These are phyloP conservation scores for Drosophila pectinifera DNA, from an alignment of 1,140 invertebrate species.

Conservation along the genomic window DNA sequence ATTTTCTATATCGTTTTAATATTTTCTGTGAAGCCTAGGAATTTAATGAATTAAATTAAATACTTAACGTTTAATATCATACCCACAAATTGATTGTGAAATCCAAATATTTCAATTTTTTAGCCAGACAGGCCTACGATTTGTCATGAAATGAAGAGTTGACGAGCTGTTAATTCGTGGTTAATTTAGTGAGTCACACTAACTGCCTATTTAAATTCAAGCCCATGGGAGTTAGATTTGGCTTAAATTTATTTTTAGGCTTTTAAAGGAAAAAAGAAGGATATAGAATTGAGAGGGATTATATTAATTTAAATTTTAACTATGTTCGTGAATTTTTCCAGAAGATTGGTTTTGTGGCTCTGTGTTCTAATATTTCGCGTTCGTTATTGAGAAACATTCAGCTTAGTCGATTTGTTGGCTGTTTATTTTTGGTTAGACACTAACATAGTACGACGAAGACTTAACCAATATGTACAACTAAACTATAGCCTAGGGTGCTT, in stretches of 20 bases:
- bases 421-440: slow-evolving; percentile 23
- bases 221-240: too few species aligned
- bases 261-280: not conserved
- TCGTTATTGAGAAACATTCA: not conserved
- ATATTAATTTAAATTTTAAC: too few species aligned
- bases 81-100: too few species aligned
- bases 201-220: not conserved
- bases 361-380: too few species aligned
- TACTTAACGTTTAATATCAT: too few species aligned
- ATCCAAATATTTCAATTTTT: not conserved
- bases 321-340: not conserved
- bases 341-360: not conserved
- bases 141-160: too few species aligned
- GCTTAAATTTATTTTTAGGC: too few species aligned
- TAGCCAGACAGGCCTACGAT: not conserved
- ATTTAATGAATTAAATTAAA: slow-evolving; percentile 1
- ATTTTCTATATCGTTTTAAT: not conserved
- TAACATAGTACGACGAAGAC: slow-evolving; percentile 25
- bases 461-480: slow-evolving; percentile 51
- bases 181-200: not conserved
- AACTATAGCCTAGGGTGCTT: slow-evolving; percentile 32
- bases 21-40: not conserved
- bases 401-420: not conserved
- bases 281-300: too few species aligned
- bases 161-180: not conserved